These are phyloP conservation scores for Elanoides forficatus DNA, from an alignment of 2,113 vertebrate species.

Conservation along the genomic window DNA sequence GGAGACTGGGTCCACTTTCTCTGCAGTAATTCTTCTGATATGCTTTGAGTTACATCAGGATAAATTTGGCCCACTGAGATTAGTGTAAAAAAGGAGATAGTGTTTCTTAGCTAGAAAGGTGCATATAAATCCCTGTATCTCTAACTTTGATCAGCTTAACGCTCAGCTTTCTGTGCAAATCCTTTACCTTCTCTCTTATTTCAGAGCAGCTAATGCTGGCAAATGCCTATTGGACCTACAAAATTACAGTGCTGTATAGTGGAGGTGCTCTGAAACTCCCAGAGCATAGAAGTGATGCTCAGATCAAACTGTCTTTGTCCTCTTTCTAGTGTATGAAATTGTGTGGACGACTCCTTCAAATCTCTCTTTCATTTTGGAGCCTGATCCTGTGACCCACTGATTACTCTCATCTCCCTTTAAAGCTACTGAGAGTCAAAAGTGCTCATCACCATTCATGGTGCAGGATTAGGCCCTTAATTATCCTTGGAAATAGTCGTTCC, in stretches of 20 bases:
- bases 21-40: conserved; percentile 49
- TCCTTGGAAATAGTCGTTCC: neutral
- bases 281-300: conserved; percentile 2
- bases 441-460: neutral
- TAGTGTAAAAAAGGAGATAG: conserved; percentile 29
- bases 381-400: conserved; percentile 28
- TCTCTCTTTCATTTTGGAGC: conserved; percentile 30
- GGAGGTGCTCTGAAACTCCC: conserved; percentile 45
- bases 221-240: conserved; percentile 58
- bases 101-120: conserved; percentile 52
- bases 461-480: conserved; percentile 37
- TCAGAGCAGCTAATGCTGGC: conserved; percentile 57
- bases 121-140: conserved; percentile 53
- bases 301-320: conserved; percentile 30
- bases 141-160: conserved; percentile 64
- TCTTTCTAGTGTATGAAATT: conserved; percentile 10
- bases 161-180: conserved; percentile 45
- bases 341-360: neutral
- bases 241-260: conserved; percentile 3
- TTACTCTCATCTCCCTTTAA: conserved; percentile 33
- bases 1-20: conserved; percentile 17
- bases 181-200: conserved; percentile 53
- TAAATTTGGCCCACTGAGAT: conserved; percentile 55
- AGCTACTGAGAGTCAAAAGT: conserved; percentile 9
- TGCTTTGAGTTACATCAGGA: conserved; percentile 40